These are phyloP conservation scores for Tragelaphus eurycerus DNA, from an alignment of 2,797 vertebrate genomes.

Conservation along the genomic window DNA sequence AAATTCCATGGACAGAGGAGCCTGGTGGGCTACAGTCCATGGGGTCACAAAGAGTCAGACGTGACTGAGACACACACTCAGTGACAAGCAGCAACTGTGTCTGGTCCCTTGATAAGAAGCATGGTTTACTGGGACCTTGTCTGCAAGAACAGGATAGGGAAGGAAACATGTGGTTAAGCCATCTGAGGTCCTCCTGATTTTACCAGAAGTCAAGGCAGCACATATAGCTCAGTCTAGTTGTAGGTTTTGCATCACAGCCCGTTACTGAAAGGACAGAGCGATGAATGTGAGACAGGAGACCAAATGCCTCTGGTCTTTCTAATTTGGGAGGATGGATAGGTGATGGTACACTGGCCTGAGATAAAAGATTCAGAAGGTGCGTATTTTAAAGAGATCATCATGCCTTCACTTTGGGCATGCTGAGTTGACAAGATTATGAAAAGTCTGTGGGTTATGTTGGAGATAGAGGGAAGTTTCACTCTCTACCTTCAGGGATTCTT, in stretches of 20 bases:
- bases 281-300: too few relatives aligned
- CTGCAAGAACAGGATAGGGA: background rate
- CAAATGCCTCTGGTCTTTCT: background rate
- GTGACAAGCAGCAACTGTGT: background rate
- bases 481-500: background rate
- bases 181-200: background rate
- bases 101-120: background rate
- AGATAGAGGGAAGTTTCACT: background rate
- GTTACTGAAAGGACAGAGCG: background rate
- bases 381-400: background rate
- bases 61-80: background rate
- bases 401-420: fast-evolving
- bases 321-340: background rate
- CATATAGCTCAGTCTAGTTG: background rate
- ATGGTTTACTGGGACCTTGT: background rate
- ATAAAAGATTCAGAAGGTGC: background rate
- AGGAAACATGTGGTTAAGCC: too few relatives aligned
- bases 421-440: background rate
- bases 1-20: background rate
- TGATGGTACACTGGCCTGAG: background rate
- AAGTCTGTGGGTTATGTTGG: background rate
- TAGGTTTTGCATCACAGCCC: background rate
- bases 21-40: fast-evolving
- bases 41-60: background rate
- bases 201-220: background rate